Conservation (phyloP, 2,888 invertebrate genomes). For the Dendrolimus pini region DNA sequence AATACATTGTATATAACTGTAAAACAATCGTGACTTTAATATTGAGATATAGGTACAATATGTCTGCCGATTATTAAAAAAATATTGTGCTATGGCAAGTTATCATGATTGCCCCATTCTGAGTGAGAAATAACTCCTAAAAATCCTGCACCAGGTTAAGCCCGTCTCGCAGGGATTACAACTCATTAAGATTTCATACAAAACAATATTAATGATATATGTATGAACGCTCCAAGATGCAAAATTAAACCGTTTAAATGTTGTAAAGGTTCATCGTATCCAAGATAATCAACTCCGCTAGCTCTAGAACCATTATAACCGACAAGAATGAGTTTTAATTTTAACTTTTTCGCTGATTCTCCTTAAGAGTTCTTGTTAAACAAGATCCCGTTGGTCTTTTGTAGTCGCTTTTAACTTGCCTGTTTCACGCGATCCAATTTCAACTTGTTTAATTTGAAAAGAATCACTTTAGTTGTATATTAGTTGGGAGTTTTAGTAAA, state of each 20-base stretch:
- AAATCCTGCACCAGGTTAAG: too few species aligned
- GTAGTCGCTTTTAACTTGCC: constrained; percentile 38
- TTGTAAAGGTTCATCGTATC: background rate
- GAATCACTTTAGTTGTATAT: constrained; percentile 30
- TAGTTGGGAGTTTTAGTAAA: constrained; percentile 9
- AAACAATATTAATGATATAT: too few species aligned
- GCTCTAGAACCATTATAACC: constrained; percentile 22
- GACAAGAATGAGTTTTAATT: constrained; percentile 52
- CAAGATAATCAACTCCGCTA: background rate
- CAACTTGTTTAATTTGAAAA: constrained; percentile 50
- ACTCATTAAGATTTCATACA: too few species aligned
- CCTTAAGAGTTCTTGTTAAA: constrained; percentile 52
- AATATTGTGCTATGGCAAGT: too few species aligned
- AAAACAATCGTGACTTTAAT: too few species aligned
- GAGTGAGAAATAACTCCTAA: too few species aligned
- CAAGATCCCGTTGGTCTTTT: constrained; percentile 52
- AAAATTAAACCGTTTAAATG: background rate
- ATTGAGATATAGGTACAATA: too few species aligned
- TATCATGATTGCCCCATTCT: too few species aligned
- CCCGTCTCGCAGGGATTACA: too few species aligned
- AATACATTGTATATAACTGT: too few species aligned
- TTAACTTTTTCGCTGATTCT: constrained; percentile 53
- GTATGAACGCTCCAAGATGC: background rate
- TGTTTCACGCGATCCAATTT: constrained; percentile 37
- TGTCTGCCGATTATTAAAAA: too few species aligned